Evolutionary conservation across 2,113 vertebrate genomes (phyloP).

Genomic region (Puffinus mauretanicus): DNA sequence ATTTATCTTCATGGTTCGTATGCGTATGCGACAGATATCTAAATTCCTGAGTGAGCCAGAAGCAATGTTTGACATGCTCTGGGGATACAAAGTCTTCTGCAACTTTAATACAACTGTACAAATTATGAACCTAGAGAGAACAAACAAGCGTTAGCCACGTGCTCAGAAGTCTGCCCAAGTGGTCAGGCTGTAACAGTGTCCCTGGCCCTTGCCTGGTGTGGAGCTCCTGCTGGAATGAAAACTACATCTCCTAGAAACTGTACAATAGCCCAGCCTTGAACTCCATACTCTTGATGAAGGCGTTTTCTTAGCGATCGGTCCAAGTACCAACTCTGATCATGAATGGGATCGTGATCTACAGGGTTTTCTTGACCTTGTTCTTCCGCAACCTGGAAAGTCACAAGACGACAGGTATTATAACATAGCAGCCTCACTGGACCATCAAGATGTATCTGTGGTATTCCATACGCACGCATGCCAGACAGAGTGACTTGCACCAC

Average conservation of each 20-base stretch:
- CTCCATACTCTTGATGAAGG: constrained; percentile 79
- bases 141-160: neutral
- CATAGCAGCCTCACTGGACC: neutral
- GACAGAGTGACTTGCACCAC: fast-evolving
- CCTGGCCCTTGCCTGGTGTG: constrained; percentile 74
- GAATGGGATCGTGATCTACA: constrained; percentile 80
- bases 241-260: constrained; percentile 83
- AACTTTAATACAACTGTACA: constrained; percentile 86
- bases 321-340: constrained; percentile 83
- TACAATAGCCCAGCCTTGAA: constrained; percentile 84
- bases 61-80: constrained; percentile 84
- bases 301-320: constrained; percentile 74
- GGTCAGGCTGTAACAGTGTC: neutral
- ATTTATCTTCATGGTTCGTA: constrained; percentile 82
- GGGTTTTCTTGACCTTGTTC: constrained; percentile 83
- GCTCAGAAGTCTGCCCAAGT: neutral
- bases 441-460: fast-evolving
- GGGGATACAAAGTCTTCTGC: constrained; percentile 85
- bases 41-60: constrained; percentile 86
- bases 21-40: constrained; percentile 81
- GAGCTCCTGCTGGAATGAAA: constrained; percentile 83
- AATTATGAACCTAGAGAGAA: constrained; percentile 79
- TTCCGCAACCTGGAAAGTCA: constrained; percentile 74
- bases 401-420: neutral
- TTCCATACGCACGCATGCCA: fast-evolving